Conservation (phyloP, 2,888 invertebrate genomes). For the Drosophila bunnanda region DNA sequence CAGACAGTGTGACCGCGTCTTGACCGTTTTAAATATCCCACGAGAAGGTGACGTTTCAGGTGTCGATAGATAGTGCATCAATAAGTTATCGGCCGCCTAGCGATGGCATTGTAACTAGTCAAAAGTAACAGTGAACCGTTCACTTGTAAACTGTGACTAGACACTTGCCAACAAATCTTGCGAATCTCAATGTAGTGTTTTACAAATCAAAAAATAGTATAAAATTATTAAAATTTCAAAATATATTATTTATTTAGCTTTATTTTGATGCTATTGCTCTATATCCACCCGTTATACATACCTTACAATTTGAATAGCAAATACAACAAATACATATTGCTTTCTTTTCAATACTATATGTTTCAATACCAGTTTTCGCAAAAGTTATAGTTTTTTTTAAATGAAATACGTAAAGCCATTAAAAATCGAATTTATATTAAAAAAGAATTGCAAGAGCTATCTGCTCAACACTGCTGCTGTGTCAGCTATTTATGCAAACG, state of each 20-base stretch:
- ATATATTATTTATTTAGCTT: too few species aligned
- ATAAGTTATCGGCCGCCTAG: background rate
- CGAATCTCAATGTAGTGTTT: too few species aligned
- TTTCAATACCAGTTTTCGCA: too few species aligned
- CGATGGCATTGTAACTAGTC: background rate
- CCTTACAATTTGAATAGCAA: too few species aligned
- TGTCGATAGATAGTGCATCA: background rate
- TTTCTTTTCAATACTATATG: too few species aligned
- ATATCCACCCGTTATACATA: too few species aligned
- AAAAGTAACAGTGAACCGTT: background rate
- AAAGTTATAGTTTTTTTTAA: too few species aligned
- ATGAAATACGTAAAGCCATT: background rate
- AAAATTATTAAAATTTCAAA: too few species aligned
- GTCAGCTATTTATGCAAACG: conserved; percentile 1
- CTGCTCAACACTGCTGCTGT: background rate
- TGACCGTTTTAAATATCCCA: conserved; percentile 9
- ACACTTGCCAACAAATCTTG: background rate
- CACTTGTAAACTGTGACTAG: background rate
- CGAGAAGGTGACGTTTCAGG: background rate
- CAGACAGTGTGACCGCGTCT: conserved; percentile 13
- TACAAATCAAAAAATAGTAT: too few species aligned
- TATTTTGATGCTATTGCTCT: too few species aligned
- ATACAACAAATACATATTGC: too few species aligned
- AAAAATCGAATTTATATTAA: background rate
- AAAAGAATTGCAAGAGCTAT: background rate